phyloP scores from a whole-genome alignment of 2,888 invertebrate species.

The Sphaerophoria taeniata region DNA sequence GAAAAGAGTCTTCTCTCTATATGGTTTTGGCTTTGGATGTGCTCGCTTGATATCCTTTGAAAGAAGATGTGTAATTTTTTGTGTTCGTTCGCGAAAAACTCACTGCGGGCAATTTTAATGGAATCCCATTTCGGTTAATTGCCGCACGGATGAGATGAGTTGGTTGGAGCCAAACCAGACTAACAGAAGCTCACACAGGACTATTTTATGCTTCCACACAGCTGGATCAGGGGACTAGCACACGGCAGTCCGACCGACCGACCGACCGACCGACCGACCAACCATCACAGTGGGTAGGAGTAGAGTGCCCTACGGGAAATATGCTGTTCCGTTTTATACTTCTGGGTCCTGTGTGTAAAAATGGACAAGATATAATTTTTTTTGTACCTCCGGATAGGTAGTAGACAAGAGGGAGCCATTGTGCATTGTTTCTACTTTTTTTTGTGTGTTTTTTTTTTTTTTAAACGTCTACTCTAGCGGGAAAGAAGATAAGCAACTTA shows the following conservation, averaged over 20 bases:
- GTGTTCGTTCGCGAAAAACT: conserved; percentile 49
- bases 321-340: conserved; percentile 42
- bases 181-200: conserved; percentile 16
- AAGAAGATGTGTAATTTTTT: conserved; percentile 13
- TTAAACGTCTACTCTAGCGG: not conserved
- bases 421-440: conserved; percentile 50
- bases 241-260: not conserved
- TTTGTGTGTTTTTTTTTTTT: not conserved
- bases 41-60: conserved; percentile 26
- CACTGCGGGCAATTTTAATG: conserved; percentile 73
- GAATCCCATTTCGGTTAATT: conserved; percentile 74
- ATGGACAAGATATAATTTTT: conserved; percentile 48
- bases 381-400: conserved; percentile 26
- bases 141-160: conserved; percentile 62
- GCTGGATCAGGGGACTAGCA: not conserved
- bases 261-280: not conserved
- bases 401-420: conserved; percentile 41
- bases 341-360: conserved; percentile 26
- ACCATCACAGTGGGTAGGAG: not conserved
- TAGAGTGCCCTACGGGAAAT: conserved; percentile 55
- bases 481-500: conserved; percentile 66
- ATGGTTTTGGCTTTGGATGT: not conserved
- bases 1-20: not conserved
- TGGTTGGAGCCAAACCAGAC: not conserved
- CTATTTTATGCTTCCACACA: conserved; percentile 1